Evolutionary conservation across 1,140 invertebrate genomes (phyloP), one percentile per base, ranked within the genome.

Genomic region (Bradysia coprophila): DNA sequence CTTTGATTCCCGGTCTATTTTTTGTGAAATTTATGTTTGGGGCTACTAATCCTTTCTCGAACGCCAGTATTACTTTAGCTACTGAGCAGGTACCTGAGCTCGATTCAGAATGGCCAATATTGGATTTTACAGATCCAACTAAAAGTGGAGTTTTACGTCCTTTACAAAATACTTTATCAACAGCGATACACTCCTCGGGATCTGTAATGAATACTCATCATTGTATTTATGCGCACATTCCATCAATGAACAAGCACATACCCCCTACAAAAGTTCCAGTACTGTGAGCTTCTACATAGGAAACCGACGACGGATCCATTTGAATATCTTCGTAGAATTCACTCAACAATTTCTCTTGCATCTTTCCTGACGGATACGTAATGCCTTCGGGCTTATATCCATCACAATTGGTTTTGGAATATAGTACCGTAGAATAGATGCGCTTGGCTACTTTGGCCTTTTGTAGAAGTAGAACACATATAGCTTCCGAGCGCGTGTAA

Each of bases 111-210:
- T 97, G 93, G 0, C 93, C 93, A 53, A 94, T 70, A 61, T 94
- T 95, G 0, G 89, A 90, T 56, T 97, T 97, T 1, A 92, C 70
- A 0, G 90, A 88, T 4, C 92, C 92, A 47, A 96, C 81, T 21
- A 72, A 59, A 0, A 97, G 63, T 0, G 90, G 84, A 2, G 61
- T 64, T 0, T 51, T 65, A 15, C 79, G 64, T 4, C 72, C 72
- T 4, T 67, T 72, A 46, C 81, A 85, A 52, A 94, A 80, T 2
- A 90, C 69, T 48, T 77, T 74, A 16, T 86, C 77, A n/a, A 96
- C 75, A 0, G 86, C 82, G 49, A 76, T 71, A 2, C 89, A 56
- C 64, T 97, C 92, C 59, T 94, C 86, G 44, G 81, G 79, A 62
- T 95, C 93, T 19, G 81, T 81, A 13, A 34, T 16, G 5, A 15